Evolutionary conservation across 2,797 vertebrate species (phyloP), one percentile per base, ranked within the genome.

Genomic region (Morus bassanus): DNA sequence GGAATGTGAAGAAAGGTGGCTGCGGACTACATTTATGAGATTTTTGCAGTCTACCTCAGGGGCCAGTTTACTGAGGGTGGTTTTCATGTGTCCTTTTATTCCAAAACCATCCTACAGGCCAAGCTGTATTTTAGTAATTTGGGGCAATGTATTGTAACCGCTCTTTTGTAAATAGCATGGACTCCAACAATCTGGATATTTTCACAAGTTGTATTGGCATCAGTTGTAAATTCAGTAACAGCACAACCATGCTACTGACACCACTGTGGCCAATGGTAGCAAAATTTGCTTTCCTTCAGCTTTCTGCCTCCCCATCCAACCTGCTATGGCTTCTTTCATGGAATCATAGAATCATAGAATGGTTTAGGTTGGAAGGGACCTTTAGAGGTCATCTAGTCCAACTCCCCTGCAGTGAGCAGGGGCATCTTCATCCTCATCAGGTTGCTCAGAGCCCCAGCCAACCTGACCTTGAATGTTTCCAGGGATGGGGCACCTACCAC

Each of bases 231-330:
- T 9, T 21, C 53, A 5, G 19, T 1, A 4, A 21, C 8, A 33
- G 41, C 45, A 4, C 43, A 10, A 2, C 1, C 2, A 54, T 5
- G 72, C 3, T 39, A 48, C 54, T 22, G 75, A 1, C 43, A 31
- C 23, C 19, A 1, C 51, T 10, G 45, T 0, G 37, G 43, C 4
- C 30, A 1, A 0, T 0, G 2, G 12, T 0, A 23, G 28, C 14
- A 7, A 10, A 27, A 27, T 6, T 8, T 2, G 17, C 37, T 41
- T 50, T 51, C 63, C 39, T 17, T 4, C 50, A 7, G 50, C 41
- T 61, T 41, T 12, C 51, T 21, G 60, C 27, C 23, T 24, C 3
- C 33, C 13, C 19, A 0, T 1, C 56, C 14, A 7, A 9, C 4
- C 57, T 7, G 8, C 45, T 0, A 0, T 1, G 16, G 18, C 13